These are phyloP conservation scores for Melieria crassipennis DNA, from an alignment of 2,888 invertebrate genomes.

Conservation along the genomic window DNA sequence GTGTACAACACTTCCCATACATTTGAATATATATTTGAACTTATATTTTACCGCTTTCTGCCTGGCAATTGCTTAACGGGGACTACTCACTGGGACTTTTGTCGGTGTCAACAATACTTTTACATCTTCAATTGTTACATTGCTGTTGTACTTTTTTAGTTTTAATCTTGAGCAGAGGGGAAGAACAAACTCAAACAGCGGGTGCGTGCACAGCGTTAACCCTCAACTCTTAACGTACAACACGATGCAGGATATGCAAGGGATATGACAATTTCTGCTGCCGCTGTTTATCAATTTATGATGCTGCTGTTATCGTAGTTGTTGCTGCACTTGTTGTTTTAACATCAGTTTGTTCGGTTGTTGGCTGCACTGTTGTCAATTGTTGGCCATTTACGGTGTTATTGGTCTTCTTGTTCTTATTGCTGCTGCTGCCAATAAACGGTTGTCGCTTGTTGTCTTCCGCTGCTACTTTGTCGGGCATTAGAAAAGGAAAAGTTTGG, in stretches of 20 bases:
- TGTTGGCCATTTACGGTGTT: conserved; percentile 27
- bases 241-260: conserved; percentile 14
- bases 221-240: no score
- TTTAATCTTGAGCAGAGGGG: conserved; percentile 3
- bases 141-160: no score
- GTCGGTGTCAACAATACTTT: no score
- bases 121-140: no score
- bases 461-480: not conserved
- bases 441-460: conserved; percentile 13
- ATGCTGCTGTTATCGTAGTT: conserved; percentile 16
- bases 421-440: conserved; percentile 31
- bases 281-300: conserved; percentile 6
- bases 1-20: not conserved
- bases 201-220: not conserved
- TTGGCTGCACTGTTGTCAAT: conserved; percentile 4
- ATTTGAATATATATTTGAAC: not conserved
- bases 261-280: conserved; percentile 13
- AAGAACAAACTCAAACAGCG: not conserved
- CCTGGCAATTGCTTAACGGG: no score
- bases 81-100: no score
- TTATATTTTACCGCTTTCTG: no score
- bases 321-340: conserved; percentile 22
- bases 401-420: conserved; percentile 31
- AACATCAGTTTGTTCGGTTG: conserved; percentile 23
- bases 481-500: not conserved